Base-by-base conservation (phyloP, 2,113 vertebrate genomes). In the Ramphastos sulfuratus region DNA sequence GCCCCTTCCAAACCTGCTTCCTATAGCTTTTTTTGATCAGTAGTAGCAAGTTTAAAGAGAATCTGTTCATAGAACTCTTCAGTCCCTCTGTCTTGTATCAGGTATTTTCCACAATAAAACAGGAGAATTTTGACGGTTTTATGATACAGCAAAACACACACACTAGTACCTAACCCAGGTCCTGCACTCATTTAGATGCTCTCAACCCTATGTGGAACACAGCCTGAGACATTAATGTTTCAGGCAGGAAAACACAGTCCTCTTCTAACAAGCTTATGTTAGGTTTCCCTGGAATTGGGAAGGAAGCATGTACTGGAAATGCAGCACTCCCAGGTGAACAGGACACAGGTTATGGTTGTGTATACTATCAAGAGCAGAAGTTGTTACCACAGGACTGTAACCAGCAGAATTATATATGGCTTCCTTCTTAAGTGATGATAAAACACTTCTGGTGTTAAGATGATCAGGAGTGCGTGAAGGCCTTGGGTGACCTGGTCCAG, bases 1-100 rank as follows among this genome's bases (percentile, higher is more conserved):
- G 59, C 10, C 66, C 14, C 44, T 94, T 91, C 74, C 87, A 94
- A 82, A 87, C 59, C 85, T 63, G 46, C 83, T 93, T 90, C 72
- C 42, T 90, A 27, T 21, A 46, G 72, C 24, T 77, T 85, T 95
- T 95, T 91, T 87, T 55, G 48, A 87, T 89, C 52, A 70, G 21
- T 27, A 71, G 42, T 10, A 91, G 24, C 54, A 92, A 83, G 28
- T 64, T 87, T 80, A 80, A 91, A 70, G 11, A 10, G 3, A 89
- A 92, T 9, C 35, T 79, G 23, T 70, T 80, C 42, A 74, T n/a
- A 50, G 31, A 92, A 61, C 13, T 67, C 70, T 66, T 37, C 31
- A 19, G 44, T 61, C 33, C 60, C 28, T 1, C 2, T 71, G 20
- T 8, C 42, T 60, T 2, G 1, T n/a, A 37, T 71, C 71, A 80